phyloP scores from a whole-genome alignment of 2,113 vertebrate species.

The Halcyon senegalensis region DNA sequence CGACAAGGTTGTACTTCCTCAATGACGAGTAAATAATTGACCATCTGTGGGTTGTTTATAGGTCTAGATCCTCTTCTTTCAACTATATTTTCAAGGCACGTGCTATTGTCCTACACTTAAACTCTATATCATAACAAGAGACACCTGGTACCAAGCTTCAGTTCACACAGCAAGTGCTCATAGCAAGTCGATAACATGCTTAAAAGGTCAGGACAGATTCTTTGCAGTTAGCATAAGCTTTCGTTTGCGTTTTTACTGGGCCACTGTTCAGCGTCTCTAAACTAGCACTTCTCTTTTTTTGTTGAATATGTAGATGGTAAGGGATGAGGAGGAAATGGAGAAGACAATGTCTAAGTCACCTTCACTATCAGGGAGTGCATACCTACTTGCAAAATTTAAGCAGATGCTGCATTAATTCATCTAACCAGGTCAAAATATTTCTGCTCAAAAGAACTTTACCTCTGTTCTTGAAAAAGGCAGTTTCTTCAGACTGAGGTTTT shows the following conservation, averaged over 20 bases:
- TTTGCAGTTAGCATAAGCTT: background rate
- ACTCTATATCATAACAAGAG: background rate
- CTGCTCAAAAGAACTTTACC: background rate
- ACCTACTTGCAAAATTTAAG: background rate
- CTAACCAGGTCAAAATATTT: background rate
- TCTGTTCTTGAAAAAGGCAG: background rate
- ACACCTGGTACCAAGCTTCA: background rate
- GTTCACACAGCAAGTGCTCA: background rate
- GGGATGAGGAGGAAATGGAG: background rate
- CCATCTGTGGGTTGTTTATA: background rate
- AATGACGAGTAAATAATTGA: constrained; percentile 17
- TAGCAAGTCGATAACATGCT: background rate
- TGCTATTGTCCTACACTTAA: background rate
- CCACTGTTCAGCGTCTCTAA: background rate
- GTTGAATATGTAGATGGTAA: background rate
- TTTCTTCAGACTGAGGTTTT: background rate
- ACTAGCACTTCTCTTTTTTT: background rate
- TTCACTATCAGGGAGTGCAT: background rate
- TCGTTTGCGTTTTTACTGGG: background rate
- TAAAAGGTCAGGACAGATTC: background rate
- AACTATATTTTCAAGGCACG: background rate
- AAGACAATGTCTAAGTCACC: background rate
- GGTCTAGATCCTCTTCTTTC: background rate
- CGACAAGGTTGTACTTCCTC: background rate
- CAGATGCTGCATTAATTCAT: background rate